Conservation (phyloP, 2,888 invertebrate genomes). For the Metellina segmentata region DNA sequence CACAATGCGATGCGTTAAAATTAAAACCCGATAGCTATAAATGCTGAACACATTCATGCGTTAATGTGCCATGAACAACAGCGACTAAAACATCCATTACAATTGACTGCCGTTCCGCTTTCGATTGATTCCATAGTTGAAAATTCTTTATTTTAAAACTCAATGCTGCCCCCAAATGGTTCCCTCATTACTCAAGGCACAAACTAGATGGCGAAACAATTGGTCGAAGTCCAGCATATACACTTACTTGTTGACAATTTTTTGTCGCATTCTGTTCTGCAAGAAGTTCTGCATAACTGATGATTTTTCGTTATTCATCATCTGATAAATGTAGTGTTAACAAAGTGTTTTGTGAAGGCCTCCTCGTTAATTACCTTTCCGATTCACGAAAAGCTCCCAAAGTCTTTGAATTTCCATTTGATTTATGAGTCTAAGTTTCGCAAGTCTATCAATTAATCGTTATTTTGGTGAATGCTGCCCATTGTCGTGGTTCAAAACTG, state of each 20-base stretch:
- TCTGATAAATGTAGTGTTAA: conserved; percentile 29
- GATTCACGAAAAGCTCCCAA: conserved; percentile 18
- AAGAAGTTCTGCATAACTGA: not conserved
- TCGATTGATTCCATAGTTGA: not conserved
- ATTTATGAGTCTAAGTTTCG: conserved; percentile 38
- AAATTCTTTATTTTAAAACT: not conserved
- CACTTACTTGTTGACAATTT: not conserved
- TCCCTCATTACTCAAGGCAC: not conserved
- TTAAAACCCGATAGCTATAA: no score
- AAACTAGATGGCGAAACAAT: not conserved
- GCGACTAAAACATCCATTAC: no score
- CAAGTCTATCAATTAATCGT: not conserved
- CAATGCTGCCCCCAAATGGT: not conserved
- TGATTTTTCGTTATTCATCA: not conserved
- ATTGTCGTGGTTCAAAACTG: not conserved
- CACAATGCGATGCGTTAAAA: no score
- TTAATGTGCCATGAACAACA: no score
- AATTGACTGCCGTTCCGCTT: no score
- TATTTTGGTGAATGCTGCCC: not conserved
- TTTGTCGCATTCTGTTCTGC: not conserved
- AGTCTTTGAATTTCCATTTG: conserved; percentile 20
- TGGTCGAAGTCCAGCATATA: not conserved
- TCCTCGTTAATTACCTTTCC: conserved; percentile 50
- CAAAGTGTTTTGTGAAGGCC: conserved; percentile 34
- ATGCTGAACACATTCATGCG: no score